Evolutionary conservation across 2,797 vertebrate species (phyloP).

Genomic region (Diglossa cyanea): DNA sequence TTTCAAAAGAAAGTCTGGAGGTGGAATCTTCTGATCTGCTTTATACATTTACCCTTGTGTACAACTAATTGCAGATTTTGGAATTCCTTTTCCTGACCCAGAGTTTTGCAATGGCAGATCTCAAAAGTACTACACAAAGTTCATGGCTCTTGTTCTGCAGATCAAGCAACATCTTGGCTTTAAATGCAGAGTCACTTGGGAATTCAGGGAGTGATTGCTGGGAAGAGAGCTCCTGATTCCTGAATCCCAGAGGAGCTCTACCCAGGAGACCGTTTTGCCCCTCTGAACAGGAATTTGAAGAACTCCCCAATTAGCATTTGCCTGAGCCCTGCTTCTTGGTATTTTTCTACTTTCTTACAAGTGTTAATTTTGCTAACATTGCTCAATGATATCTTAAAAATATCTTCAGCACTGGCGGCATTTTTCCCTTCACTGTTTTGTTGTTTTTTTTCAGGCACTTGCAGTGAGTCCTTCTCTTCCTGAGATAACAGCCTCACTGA

Average conservation of each 20-base stretch:
- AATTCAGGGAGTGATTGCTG: not conserved
- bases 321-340: not conserved
- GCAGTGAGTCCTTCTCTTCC: not conserved
- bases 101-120: not conserved
- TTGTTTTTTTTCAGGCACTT: slow-evolving; percentile 27
- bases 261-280: not conserved
- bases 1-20: not conserved
- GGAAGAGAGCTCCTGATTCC: not conserved
- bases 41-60: not conserved
- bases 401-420: slow-evolving; percentile 10
- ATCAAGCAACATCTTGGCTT: not conserved
- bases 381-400: slow-evolving; percentile 40
- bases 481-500: slow-evolving; percentile 20
- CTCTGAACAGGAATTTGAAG: not conserved
- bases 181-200: not conserved
- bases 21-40: not conserved
- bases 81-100: not conserved
- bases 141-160: not conserved
- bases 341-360: slow-evolving; percentile 28
- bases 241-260: not conserved
- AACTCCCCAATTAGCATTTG: slow-evolving; percentile 12
- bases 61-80: not conserved
- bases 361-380: slow-evolving; percentile 57
- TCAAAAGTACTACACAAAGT: not conserved
- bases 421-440: slow-evolving; percentile 15